A percentile compares a stretch with the other conserved stretches of the same genome.
phyloP scores from a whole-genome alignment of 2,113 vertebrate genomes.

The Strix uralensis region DNA sequence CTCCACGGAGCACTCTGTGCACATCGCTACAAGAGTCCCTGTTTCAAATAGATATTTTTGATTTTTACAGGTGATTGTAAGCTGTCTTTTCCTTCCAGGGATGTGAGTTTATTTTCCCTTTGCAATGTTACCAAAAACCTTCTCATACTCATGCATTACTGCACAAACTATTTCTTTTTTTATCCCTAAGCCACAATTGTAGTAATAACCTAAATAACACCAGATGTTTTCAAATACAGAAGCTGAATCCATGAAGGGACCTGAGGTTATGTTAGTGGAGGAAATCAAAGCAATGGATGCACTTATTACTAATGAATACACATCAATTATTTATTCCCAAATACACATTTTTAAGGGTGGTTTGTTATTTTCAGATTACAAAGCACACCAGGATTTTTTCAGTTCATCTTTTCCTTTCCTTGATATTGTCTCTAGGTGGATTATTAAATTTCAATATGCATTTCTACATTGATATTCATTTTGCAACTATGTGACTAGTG shows the following conservation, averaged over 20 bases:
- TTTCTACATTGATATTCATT: background rate
- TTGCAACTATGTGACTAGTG: background rate
- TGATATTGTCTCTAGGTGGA: background rate
- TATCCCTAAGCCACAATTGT: background rate
- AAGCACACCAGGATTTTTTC: background rate
- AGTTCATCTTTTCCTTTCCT: background rate
- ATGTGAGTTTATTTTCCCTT: background rate
- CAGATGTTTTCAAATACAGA: background rate
- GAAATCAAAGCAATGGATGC: background rate
- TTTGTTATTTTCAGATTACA: background rate
- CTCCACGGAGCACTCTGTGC: background rate
- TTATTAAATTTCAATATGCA: background rate
- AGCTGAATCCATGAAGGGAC: background rate
- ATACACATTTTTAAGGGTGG: background rate
- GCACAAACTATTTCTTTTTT: background rate
- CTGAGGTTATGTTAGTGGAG: background rate
- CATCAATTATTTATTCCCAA: background rate
- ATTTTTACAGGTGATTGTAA: background rate
- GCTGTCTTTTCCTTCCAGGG: background rate
- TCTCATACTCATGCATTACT: background rate
- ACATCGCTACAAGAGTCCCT: too few relatives aligned
- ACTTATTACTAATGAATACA: background rate
- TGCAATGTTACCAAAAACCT: background rate
- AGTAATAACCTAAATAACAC: background rate
- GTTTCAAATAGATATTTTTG: background rate